Conservation (phyloP, 1,140 invertebrate genomes). For the Panagrolaimus sp. region DNA sequence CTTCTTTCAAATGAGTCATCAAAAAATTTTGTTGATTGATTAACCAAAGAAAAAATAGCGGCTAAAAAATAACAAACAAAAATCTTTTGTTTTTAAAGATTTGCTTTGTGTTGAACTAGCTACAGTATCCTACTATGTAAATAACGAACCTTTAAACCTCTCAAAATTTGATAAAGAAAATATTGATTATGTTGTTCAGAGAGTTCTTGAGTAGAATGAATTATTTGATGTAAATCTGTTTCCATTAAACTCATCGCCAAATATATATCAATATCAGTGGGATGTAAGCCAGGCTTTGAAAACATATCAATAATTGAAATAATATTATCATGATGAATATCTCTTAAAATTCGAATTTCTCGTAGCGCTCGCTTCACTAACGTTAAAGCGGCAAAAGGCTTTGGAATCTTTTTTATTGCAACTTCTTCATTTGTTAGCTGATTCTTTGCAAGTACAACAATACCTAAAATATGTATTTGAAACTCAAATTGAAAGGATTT, state of each 20-base stretch:
- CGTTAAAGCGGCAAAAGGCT: slow-evolving; percentile 56
- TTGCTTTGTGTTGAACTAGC: not conserved
- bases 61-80: slow-evolving; percentile 16
- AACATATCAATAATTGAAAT: slow-evolving; percentile 61
- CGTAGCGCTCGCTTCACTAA: slow-evolving; percentile 61
- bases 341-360: slow-evolving; percentile 62
- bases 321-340: slow-evolving; percentile 63
- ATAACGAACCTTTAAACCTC: slow-evolving; percentile 58
- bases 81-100: no score
- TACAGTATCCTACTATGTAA: not conserved
- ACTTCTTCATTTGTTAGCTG: slow-evolving; percentile 52
- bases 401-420: slow-evolving; percentile 62
- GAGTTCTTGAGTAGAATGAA: slow-evolving; percentile 61
- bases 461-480: no score
- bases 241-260: slow-evolving; percentile 64
- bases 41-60: slow-evolving; percentile 14
- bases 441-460: not conserved
- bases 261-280: slow-evolving; percentile 42
- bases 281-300: slow-evolving; percentile 40
- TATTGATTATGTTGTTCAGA: slow-evolving; percentile 59
- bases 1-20: not conserved
- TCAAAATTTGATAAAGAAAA: slow-evolving; percentile 62
- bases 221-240: slow-evolving; percentile 62
- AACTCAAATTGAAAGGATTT: no score
- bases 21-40: slow-evolving; percentile 18